Conservation (phyloP, 1,140 invertebrate genomes). For the Hestina assimilis region DNA sequence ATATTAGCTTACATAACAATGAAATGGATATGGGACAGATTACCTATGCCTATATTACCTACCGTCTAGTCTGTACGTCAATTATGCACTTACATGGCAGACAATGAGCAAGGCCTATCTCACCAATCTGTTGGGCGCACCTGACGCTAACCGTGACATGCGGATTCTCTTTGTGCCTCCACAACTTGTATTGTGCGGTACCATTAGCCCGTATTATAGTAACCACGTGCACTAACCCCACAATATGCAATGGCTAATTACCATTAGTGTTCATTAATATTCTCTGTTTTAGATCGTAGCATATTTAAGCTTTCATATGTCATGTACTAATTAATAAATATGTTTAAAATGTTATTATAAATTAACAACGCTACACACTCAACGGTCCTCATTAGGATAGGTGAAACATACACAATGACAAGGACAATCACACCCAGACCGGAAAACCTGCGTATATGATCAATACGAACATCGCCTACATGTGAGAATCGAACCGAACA, state of each 20-base stretch:
- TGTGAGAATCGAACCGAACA: no score
- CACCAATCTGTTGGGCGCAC: slow-evolving; percentile 54
- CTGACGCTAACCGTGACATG: slow-evolving; percentile 52
- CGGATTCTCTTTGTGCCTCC: slow-evolving; percentile 54
- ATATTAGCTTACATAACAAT: neutral
- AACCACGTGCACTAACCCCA: neutral
- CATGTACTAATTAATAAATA: no score
- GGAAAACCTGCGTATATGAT: no score
- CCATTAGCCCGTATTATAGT: slow-evolving; percentile 18
- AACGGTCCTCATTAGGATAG: no score
- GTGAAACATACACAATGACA: no score
- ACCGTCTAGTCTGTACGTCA: slow-evolving; percentile 30
- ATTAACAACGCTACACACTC: no score
- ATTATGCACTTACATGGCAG: slow-evolving; percentile 58
- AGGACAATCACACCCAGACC: no score
- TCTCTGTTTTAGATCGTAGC: neutral
- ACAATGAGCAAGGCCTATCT: slow-evolving; percentile 58
- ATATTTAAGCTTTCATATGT: neutral
- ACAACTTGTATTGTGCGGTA: slow-evolving; percentile 16
- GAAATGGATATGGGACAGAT: slow-evolving; percentile 15
- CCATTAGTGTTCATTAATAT: slow-evolving; percentile 6
- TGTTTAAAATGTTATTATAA: no score
- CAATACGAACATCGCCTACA: no score
- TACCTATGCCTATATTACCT: slow-evolving; percentile 8
- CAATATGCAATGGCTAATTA: slow-evolving; percentile 12